These are phyloP conservation scores for Tauraco erythrolophus DNA, from an alignment of 2,113 vertebrate genomes.

Conservation along the genomic window DNA sequence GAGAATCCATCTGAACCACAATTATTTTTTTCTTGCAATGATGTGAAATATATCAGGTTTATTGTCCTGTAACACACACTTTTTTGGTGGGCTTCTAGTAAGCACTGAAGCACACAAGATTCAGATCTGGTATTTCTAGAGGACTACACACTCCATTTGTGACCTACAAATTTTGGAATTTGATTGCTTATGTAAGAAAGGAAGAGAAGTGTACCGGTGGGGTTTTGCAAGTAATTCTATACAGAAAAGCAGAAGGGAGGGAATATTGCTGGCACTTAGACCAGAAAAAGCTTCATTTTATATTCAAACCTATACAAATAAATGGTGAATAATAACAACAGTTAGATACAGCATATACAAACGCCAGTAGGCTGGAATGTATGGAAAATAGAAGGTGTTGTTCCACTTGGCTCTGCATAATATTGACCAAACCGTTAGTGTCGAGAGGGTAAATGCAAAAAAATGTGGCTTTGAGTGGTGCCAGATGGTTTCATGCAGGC, in stretches of 20 bases:
- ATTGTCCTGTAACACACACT: not conserved
- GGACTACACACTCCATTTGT: not conserved
- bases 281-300: not conserved
- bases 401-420: not conserved
- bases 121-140: not conserved
- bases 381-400: not conserved
- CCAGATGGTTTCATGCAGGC: not conserved
- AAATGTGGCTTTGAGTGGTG: not conserved
- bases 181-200: not conserved
- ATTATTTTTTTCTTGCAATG: not conserved
- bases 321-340: not conserved
- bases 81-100: not conserved
- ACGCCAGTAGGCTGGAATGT: not conserved
- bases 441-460: not conserved
- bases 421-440: not conserved
- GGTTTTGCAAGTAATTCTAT: not conserved
- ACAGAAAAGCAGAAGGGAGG: not conserved
- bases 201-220: not conserved
- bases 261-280: not conserved
- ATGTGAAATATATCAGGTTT: not conserved
- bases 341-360: not conserved
- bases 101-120: not conserved
- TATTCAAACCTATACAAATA: not conserved
- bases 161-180: not conserved
- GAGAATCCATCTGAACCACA: not conserved